A percentile compares a stretch with the other conserved stretches of the same genome.
Conservation (phyloP, 2,113 vertebrate species). For the Osmerus eperlanus region DNA sequence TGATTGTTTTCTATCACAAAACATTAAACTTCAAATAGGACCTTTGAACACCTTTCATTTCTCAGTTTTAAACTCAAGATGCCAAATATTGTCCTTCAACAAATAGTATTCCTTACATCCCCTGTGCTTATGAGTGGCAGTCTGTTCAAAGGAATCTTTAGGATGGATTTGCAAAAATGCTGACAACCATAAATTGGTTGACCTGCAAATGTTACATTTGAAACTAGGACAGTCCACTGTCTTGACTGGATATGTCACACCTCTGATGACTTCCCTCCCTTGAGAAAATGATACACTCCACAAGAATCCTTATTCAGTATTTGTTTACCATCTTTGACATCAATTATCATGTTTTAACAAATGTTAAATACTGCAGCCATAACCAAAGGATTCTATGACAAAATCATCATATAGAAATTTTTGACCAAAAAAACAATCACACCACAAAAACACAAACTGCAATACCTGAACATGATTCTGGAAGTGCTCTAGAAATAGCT, state of each 20-base stretch:
- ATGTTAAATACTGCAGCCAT: not conserved
- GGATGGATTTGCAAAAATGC: too few species aligned
- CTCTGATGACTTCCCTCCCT: not conserved
- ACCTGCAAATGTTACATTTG: too few species aligned
- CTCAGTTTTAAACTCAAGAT: conserved; percentile 17
- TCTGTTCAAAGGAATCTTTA: too few species aligned
- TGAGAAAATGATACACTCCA: too few species aligned
- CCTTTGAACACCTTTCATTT: not conserved
- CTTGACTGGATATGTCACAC: too few species aligned
- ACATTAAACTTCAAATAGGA: conserved; percentile 30
- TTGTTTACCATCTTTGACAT: not conserved
- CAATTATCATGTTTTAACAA: conserved; percentile 12
- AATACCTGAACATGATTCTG: too few species aligned
- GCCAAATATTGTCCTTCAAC: conserved; percentile 31
- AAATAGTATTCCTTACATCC: conserved; percentile 35
- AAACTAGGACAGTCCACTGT: too few species aligned
- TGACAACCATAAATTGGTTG: too few species aligned
- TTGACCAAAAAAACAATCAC: too few species aligned
- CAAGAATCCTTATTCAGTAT: not conserved
- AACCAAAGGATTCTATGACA: conserved; percentile 6
- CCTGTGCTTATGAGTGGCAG: too few species aligned
- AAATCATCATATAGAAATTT: not conserved
- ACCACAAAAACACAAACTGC: too few species aligned
- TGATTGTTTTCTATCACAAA: conserved; percentile 27
- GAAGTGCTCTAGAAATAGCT: too few species aligned